A percentile compares a stretch with the other conserved stretches of the same genome.
Conservation (phyloP, 2,113 vertebrate genomes). For the Oxygymnocypris stewartii region DNA sequence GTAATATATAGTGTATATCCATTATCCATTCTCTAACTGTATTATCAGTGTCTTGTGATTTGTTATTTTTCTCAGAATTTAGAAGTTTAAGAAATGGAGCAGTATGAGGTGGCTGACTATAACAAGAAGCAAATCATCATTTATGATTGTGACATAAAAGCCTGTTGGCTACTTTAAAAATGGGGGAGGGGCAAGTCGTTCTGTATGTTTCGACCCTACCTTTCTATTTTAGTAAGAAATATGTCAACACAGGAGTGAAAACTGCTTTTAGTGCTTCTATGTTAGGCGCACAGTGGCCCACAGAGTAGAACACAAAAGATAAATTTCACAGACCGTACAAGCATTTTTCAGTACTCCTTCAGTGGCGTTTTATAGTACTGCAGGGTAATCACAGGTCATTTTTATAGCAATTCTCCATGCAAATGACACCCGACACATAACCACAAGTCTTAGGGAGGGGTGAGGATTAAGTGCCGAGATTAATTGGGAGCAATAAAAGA, state of each 20-base stretch:
- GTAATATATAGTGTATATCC: no score
- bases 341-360: neutral
- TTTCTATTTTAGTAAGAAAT: neutral
- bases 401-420: conserved; percentile 48
- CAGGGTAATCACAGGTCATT: conserved; percentile 37
- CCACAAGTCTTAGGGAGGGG: conserved; percentile 29
- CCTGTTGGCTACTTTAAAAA: no score
- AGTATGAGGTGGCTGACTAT: no score
- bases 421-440: conserved; percentile 53
- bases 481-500: conserved; percentile 71
- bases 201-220: neutral
- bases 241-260: neutral
- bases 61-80: no score
- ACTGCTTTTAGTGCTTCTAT: neutral
- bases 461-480: conserved; percentile 66
- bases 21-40: no score
- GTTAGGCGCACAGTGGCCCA: neutral
- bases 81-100: no score
- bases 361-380: conserved; percentile 4
- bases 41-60: no score
- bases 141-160: neutral
- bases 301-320: neutral
- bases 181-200: neutral
- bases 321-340: neutral
- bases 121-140: no score